phyloP scores from a whole-genome alignment of 2,113 vertebrate species.

The Hymenochirus boettgeri region DNA sequence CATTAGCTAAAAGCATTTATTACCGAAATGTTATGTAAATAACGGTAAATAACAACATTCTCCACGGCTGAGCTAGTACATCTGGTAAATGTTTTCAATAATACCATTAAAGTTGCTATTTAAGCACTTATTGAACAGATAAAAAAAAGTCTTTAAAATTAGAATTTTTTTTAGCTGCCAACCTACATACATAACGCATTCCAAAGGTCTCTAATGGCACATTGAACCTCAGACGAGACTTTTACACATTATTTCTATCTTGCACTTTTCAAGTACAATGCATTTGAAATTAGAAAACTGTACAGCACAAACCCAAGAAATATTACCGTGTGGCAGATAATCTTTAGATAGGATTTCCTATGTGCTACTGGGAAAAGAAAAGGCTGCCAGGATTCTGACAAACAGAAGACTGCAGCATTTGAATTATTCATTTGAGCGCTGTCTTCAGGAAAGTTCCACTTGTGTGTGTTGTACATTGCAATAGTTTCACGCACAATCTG shows the following conservation, averaged over 20 bases:
- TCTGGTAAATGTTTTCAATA: neutral
- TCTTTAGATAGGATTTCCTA: conserved; percentile 40
- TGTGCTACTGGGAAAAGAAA: conserved; percentile 22
- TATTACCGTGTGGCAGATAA: conserved; percentile 39
- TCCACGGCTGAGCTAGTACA: neutral
- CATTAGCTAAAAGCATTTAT: neutral
- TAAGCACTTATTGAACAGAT: neutral
- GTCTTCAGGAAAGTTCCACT: conserved; percentile 27
- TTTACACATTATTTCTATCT: conserved; percentile 25
- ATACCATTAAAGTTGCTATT: neutral
- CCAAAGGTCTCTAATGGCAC: neutral
- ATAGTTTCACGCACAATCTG: conserved; percentile 19
- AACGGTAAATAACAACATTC: no score
- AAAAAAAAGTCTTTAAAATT: neutral
- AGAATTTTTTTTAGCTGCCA: conserved; percentile 3
- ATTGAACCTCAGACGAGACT: conserved; percentile 16
- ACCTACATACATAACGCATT: neutral
- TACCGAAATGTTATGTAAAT: no score
- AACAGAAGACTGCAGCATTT: conserved; percentile 34
- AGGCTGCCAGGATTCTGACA: conserved; percentile 21
- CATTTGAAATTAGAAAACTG: conserved; percentile 34
- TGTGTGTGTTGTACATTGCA: conserved; percentile 9
- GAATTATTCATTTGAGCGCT: conserved; percentile 31
- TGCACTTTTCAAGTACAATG: conserved; percentile 29
- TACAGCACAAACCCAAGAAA: conserved; percentile 32